phyloP scores from a whole-genome alignment of 53 echinoderm and acorn worm genomes.

The Stichopus horrens region DNA sequence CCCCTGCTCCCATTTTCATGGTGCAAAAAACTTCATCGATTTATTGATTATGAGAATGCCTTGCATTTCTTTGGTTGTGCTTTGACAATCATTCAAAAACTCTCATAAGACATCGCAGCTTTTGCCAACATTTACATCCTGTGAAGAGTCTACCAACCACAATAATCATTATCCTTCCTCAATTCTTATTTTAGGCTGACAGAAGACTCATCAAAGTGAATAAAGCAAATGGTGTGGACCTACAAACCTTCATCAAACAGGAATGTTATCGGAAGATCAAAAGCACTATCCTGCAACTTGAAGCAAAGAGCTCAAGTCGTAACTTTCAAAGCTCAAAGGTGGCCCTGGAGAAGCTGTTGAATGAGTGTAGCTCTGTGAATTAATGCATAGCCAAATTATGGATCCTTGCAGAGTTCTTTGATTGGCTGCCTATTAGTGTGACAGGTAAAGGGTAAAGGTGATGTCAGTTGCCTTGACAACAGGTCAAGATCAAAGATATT shows the following conservation, averaged over 20 bases:
- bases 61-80: too few relatives aligned
- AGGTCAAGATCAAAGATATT: too few relatives aligned
- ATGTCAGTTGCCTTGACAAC: too few relatives aligned
- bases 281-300: constrained; percentile 11
- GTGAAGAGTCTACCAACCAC: neutral
- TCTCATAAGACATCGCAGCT: neutral
- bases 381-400: too few relatives aligned
- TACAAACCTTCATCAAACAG: neutral
- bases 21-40: too few relatives aligned
- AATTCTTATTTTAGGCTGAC: neutral
- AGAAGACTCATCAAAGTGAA: constrained; percentile 5
- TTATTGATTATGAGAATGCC: too few relatives aligned
- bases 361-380: neutral
- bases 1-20: too few relatives aligned
- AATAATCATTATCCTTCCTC: neutral
- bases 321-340: constrained; percentile 4
- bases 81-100: too few relatives aligned
- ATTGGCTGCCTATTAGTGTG: too few relatives aligned
- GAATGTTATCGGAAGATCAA: constrained; percentile 4
- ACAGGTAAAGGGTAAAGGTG: too few relatives aligned
- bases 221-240: neutral
- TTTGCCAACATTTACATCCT: neutral
- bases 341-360: neutral
- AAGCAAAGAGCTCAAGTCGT: constrained; percentile 23
- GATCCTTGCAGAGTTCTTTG: neutral